Conservation (phyloP, 2,113 vertebrate genomes). For the Xerus inauris region DNA sequence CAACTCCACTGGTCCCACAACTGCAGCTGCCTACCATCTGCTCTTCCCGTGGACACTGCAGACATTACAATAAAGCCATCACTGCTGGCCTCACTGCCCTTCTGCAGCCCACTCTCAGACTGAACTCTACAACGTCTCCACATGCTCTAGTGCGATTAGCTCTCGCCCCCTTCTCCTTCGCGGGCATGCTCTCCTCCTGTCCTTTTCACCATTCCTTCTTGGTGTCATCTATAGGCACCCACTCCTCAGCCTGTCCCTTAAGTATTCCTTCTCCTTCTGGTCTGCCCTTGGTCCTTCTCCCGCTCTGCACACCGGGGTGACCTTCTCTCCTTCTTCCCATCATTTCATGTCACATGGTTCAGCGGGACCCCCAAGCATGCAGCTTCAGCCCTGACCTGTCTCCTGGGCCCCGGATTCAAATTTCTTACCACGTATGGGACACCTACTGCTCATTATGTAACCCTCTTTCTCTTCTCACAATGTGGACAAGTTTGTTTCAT, state of each 20-base stretch:
- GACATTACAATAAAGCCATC: accelerated
- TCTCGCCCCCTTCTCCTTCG: background rate
- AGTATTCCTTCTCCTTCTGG: background rate
- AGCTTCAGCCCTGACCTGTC: background rate
- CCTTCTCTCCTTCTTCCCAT: background rate
- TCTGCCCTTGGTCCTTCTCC: background rate
- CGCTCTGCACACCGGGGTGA: background rate
- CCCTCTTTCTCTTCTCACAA: background rate
- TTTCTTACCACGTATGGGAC: background rate
- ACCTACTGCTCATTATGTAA: background rate
- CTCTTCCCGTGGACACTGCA: background rate
- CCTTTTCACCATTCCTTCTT: background rate
- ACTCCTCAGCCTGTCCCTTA: background rate
- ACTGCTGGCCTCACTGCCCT: background rate
- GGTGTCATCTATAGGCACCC: background rate
- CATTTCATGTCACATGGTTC: background rate
- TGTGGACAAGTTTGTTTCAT: background rate
- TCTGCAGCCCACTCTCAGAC: background rate
- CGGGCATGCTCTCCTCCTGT: background rate
- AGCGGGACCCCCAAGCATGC: background rate
- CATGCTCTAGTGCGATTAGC: accelerated
- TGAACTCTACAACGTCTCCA: background rate
- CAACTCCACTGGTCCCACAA: background rate
- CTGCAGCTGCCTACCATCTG: background rate
- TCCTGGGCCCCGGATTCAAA: background rate